Evolutionary conservation across 2,797 vertebrate genomes (phyloP), one percentile per base, ranked within the genome.

Genomic region (Amblyraja radiata): DNA sequence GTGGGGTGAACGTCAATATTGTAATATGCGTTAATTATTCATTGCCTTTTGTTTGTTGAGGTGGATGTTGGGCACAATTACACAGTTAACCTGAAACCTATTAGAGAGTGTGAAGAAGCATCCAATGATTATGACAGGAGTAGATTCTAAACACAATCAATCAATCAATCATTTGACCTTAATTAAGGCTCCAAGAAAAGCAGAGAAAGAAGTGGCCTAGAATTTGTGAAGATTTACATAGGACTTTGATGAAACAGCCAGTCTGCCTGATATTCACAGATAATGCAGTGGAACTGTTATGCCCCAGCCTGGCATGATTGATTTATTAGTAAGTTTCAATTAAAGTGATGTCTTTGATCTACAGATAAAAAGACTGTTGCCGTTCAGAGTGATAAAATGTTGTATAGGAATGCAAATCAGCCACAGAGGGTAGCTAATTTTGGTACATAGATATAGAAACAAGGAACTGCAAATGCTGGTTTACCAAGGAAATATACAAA

Each of bases 161-260:
- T 91, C 88, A 90, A 91, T 91, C 90, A 91, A 32, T 32, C 32
- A 32, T 91, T 74, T 91, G 90, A 74, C 90, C 68, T 73, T 74
- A 91, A 91, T 91, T 74, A 73, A 91, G 68, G 68, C 36, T 74
- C 39, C 46, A 46, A 91, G 32, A 91, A 91, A 91, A 74, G 46
- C 39, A 73, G 39, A 74, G 21, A 91, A 25, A 74, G 84, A 46
- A 46, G 68, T 25, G 68, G 25, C 23, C 23, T 9, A 54, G 39
- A 54, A 28, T 91, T 46, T 74, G 36, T 74, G 90, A 10, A 74
- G 28, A 74, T 74, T 91, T 71, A 91, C 68, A 91, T 91, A 11
- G 36, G 84, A 21, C 84, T 88, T 88, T 91, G 68, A 74, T 91
- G 39, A 73, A 8, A 74, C 68, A 74, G 68, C 32, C 21, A 11